A percentile compares a stretch with the other conserved stretches of the same genome.
These are phyloP conservation scores for Ceyx margarethae DNA, from an alignment of 2,113 vertebrate species.

Conservation along the genomic window DNA sequence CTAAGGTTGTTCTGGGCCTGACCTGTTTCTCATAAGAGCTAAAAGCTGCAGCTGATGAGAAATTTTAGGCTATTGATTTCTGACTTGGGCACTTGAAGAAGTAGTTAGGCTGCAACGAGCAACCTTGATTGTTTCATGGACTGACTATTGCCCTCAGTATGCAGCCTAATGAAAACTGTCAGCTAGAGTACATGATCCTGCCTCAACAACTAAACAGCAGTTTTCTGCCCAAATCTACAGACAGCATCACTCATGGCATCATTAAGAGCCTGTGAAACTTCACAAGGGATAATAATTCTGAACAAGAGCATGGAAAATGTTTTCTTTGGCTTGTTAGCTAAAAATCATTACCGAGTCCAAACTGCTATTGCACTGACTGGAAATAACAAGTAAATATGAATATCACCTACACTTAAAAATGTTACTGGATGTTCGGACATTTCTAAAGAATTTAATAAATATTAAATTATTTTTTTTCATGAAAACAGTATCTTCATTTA, in stretches of 20 bases:
- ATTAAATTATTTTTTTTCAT: background rate
- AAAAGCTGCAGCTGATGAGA: background rate
- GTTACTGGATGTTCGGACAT: background rate
- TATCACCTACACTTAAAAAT: background rate
- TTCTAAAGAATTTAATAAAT: background rate
- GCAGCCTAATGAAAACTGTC: background rate
- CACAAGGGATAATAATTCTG: background rate
- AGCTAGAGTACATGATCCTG: background rate
- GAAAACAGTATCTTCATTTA: background rate
- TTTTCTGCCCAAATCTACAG: background rate
- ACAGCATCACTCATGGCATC: background rate
- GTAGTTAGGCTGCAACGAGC: background rate
- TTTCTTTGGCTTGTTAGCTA: background rate
- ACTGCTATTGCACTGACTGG: background rate
- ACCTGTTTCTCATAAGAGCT: background rate
- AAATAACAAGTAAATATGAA: background rate
- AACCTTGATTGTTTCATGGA: background rate
- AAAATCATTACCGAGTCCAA: background rate
- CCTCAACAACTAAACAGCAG: background rate
- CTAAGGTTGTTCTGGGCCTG: background rate
- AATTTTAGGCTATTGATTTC: background rate
- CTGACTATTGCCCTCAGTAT: background rate
- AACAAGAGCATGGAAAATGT: background rate
- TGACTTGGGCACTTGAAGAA: background rate
- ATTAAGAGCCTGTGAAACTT: background rate